phyloP scores from a whole-genome alignment of 2,113 vertebrate species.

The Vulpes lagopus region DNA sequence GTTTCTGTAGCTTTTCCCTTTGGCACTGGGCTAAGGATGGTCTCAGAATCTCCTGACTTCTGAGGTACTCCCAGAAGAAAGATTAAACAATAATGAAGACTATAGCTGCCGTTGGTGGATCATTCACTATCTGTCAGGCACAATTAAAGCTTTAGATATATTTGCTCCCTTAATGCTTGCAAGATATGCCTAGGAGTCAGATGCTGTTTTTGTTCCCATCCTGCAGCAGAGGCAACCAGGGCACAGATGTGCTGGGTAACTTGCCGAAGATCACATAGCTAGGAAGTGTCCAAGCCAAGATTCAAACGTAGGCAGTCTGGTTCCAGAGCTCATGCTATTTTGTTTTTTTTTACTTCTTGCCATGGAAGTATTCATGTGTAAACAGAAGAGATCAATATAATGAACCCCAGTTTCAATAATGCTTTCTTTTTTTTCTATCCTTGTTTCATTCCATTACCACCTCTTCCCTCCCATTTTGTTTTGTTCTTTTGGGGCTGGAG shows the following conservation, averaged over 20 bases:
- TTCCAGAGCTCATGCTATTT: not conserved
- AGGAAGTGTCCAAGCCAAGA: not conserved
- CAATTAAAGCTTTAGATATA: not conserved
- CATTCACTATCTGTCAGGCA: not conserved
- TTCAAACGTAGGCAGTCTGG: not conserved
- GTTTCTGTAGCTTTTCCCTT: not conserved
- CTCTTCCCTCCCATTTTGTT: not conserved
- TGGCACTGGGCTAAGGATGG: not conserved
- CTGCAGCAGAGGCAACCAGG: not conserved
- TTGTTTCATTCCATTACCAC: not conserved
- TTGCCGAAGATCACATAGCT: not conserved
- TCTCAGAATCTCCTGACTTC: not conserved
- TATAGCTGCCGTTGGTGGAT: fast-evolving
- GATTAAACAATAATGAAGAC: not conserved
- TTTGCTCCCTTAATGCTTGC: not conserved
- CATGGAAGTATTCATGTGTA: not conserved
- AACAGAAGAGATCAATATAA: not conserved
- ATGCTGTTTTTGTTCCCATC: not conserved
- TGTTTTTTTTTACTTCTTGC: not conserved
- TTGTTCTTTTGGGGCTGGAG: not conserved
- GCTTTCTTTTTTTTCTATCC: not conserved
- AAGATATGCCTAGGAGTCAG: not conserved
- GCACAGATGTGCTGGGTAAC: not conserved
- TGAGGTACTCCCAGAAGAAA: not conserved
- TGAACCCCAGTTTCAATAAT: not conserved